Evolutionary conservation across 2,797 vertebrate species (phyloP).

Genomic region (Pangasius sanitwongsei): DNA sequence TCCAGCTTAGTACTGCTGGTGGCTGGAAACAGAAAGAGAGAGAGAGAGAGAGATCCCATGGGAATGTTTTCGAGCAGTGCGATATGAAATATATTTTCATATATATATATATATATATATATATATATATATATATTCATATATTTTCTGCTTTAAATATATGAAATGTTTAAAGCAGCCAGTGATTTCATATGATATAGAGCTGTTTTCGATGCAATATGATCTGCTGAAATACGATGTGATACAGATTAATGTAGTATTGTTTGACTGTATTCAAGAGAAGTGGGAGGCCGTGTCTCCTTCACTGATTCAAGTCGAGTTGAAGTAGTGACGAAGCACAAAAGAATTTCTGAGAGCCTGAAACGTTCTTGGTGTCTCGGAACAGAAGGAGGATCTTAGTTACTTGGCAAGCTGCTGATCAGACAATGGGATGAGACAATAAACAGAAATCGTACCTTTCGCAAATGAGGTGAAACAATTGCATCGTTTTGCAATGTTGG

Average conservation of each 20-base stretch:
- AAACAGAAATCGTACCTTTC: background rate
- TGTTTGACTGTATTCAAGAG: background rate
- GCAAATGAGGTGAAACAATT: background rate
- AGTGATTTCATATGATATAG: background rate
- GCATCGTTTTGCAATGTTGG: background rate
- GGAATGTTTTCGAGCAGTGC: background rate
- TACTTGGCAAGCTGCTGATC: background rate
- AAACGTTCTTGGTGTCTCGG: background rate
- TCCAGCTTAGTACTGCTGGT: conserved; percentile 96
- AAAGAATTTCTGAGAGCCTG: background rate
- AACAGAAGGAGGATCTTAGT: background rate
- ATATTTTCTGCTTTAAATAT: background rate
- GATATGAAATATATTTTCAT: background rate
- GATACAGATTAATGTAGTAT: background rate
- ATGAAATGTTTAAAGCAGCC: background rate
- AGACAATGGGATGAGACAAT: background rate
- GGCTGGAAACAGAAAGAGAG: conserved; percentile 68
- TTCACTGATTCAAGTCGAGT: background rate
- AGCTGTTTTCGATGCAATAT: background rate
- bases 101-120: too few species aligned
- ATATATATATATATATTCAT: too few species aligned
- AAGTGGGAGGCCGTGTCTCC: background rate
- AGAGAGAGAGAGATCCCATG: background rate
- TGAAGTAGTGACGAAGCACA: background rate
- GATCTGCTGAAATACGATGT: background rate